Conservation (phyloP, 2,888 invertebrate genomes). For the Amiota mariae region DNA sequence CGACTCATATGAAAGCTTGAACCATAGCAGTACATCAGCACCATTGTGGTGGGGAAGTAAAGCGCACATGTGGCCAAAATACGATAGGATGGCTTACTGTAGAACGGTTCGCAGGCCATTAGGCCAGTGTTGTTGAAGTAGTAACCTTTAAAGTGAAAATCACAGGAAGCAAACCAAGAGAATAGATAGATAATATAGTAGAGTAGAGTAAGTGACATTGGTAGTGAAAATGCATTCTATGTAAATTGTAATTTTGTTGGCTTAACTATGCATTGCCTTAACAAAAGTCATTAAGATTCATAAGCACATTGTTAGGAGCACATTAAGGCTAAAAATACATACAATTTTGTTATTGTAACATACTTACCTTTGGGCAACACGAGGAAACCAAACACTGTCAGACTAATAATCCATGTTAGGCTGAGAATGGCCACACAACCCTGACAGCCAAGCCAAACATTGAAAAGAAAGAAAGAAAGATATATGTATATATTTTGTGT, state of each 20-base stretch:
- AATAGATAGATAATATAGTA: background rate
- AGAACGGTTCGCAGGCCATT: conserved; percentile 91
- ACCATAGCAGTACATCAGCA: conserved; percentile 92
- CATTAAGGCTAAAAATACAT: background rate
- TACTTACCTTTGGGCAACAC: conserved; percentile 83
- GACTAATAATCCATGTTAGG: conserved; percentile 88
- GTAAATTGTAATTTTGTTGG: background rate
- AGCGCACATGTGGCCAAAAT: conserved; percentile 90
- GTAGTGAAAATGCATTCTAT: background rate
- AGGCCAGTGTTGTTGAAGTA: conserved; percentile 90
- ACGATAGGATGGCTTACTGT: conserved; percentile 81
- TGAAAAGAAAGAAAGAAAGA: conserved; percentile 14
- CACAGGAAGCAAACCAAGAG: background rate
- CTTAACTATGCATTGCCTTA: background rate
- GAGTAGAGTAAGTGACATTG: background rate
- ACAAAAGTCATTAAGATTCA: conserved; percentile 12
- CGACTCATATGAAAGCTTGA: conserved; percentile 92
- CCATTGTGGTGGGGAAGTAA: conserved; percentile 93
- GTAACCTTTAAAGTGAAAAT: conserved; percentile 76
- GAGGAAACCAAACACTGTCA: conserved; percentile 86
- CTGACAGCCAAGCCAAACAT: conserved; percentile 73
- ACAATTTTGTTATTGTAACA: background rate
- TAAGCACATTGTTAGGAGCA: conserved; percentile 2
- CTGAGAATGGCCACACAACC: conserved; percentile 90
- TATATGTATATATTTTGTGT: no score